These are phyloP conservation scores for Polydrusus cervinus DNA, from an alignment of 2,888 invertebrate genomes.

Conservation along the genomic window DNA sequence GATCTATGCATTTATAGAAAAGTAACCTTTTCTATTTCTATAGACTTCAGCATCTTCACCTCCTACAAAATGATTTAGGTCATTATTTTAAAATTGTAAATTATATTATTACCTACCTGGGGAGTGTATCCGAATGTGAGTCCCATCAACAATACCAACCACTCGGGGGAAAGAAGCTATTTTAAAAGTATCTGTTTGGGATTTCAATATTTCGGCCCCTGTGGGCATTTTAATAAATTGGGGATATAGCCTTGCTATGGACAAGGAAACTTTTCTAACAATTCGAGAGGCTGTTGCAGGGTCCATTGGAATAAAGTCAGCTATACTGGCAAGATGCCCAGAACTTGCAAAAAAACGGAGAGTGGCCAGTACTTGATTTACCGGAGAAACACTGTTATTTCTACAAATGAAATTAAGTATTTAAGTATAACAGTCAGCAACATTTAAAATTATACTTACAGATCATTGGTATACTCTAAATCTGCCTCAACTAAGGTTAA, in stretches of 20 bases:
- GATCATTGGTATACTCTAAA: not conserved
- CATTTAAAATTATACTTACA: not conserved
- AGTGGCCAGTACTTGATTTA: slow-evolving; percentile 42
- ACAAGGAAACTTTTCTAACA: too few species aligned
- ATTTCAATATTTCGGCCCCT: not conserved
- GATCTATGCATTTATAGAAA: slow-evolving; percentile 61
- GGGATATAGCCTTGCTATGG: not conserved
- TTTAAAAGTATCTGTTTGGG: slow-evolving; percentile 1
- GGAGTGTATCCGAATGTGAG: slow-evolving; percentile 31
- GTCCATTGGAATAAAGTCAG: slow-evolving; percentile 39
- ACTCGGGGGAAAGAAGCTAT: slow-evolving; percentile 28
- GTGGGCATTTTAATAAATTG: slow-evolving; percentile 29
- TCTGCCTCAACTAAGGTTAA: not conserved
- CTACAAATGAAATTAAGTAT: not conserved
- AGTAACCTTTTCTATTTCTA: slow-evolving; percentile 60
- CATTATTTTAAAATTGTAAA: not conserved
- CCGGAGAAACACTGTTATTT: slow-evolving; percentile 35
- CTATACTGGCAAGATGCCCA: slow-evolving; percentile 34
- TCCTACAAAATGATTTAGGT: slow-evolving; percentile 26
- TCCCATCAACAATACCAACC: slow-evolving; percentile 28
- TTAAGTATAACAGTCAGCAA: not conserved
- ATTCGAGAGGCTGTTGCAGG: too few species aligned
- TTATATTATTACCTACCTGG: slow-evolving; percentile 18
- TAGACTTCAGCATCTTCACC: slow-evolving; percentile 59
- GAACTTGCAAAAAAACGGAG: slow-evolving; percentile 46